phyloP scores from a whole-genome alignment of 2,113 vertebrate species.

The Tragelaphus strepsiceros region DNA sequence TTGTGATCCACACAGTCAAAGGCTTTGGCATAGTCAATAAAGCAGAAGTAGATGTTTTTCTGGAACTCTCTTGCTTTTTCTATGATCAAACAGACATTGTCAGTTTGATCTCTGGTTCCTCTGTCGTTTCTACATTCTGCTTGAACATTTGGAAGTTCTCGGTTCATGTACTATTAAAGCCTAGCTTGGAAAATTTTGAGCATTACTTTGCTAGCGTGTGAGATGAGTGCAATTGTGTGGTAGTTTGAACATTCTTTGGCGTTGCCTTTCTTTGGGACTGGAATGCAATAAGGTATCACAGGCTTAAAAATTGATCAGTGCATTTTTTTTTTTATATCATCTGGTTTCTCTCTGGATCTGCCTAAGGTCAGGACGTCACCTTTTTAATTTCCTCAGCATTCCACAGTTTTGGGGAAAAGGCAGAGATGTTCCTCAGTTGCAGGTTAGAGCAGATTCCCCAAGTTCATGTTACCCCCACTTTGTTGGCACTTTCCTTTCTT shows the following conservation, averaged over 20 bases:
- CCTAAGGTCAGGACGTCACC: not conserved
- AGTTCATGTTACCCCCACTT: not conserved
- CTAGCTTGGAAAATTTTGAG: not conserved
- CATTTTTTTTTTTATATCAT: not conserved
- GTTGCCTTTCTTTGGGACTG: not conserved
- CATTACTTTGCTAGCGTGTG: not conserved
- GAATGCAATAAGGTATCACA: not conserved
- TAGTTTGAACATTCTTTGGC: not conserved
- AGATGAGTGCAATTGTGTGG: not conserved
- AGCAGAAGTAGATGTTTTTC: not conserved
- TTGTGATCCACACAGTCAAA: not conserved
- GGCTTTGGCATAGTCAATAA: not conserved
- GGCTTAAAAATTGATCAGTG: not conserved
- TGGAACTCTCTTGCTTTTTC: not conserved
- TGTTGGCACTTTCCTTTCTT: slow-evolving; percentile 25
- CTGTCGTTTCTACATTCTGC: not conserved
- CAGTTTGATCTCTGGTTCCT: not conserved
- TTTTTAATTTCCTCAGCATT: not conserved
- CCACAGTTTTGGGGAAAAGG: not conserved
- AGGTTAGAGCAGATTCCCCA: not conserved
- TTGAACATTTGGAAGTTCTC: not conserved
- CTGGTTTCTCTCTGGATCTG: not conserved
- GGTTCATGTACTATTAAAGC: not conserved
- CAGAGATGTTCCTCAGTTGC: not conserved
- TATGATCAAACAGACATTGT: not conserved